Percentiles rank a stretch among this genome's conserved stretches.
Conservation (phyloP, 1,140 invertebrate species). For the Physella acuta region DNA sequence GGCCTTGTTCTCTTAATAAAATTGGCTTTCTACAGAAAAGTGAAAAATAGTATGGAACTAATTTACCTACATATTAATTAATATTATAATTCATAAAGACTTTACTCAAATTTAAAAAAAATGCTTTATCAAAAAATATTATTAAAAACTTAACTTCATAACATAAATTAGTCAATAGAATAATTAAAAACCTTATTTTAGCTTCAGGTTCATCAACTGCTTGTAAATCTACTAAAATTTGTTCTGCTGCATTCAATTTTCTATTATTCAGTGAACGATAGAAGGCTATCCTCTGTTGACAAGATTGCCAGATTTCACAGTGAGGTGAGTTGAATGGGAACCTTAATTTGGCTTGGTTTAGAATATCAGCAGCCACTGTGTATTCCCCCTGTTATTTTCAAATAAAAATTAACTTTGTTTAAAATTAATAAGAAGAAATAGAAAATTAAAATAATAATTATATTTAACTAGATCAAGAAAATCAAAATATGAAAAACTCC, state of each 20-base stretch:
- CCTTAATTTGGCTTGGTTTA: conserved; percentile 44
- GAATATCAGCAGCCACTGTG: conserved; percentile 41
- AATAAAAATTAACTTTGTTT: too few species aligned
- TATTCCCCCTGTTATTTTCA: conserved; percentile 46
- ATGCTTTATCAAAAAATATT: too few species aligned
- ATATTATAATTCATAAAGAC: too few species aligned
- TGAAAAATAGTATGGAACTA: too few species aligned
- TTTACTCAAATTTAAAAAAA: too few species aligned
- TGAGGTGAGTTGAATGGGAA: conserved; percentile 42
- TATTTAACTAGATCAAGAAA: too few species aligned
- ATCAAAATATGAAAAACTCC: too few species aligned
- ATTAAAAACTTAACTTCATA: too few species aligned
- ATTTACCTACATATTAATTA: too few species aligned
- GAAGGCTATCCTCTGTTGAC: conserved; percentile 69
- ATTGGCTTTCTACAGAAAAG: conserved; percentile 46
- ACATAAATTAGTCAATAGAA: too few species aligned
- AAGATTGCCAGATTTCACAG: conserved; percentile 70
- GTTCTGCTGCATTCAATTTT: conserved; percentile 75
- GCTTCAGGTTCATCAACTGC: conserved; percentile 63
- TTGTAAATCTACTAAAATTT: conserved; percentile 72
- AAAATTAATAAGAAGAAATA: too few species aligned
- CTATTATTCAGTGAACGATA: conserved; percentile 68
- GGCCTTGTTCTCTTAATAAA: conserved; percentile 52
- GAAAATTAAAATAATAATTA: too few species aligned
- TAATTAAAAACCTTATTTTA: conserved; percentile 42